A percentile compares a stretch with the other conserved stretches of the same genome.
These are phyloP conservation scores for Megalopta genalis DNA, from an alignment of 1,140 invertebrate species.

Conservation along the genomic window DNA sequence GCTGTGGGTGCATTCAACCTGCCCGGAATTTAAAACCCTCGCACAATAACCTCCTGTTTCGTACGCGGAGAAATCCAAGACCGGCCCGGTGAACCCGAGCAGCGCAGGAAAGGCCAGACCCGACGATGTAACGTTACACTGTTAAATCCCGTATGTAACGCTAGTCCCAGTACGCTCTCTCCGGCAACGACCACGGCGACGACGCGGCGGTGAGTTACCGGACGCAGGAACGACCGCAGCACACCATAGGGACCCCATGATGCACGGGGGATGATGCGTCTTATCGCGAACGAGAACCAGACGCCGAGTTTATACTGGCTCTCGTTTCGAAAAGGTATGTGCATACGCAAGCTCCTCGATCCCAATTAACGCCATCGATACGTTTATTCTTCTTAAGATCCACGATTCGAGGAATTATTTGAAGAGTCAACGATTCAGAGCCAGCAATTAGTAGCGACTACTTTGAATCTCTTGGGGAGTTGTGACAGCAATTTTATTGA, in stretches of 20 bases:
- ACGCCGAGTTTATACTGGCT: neutral
- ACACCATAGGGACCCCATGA: slow-evolving; percentile 44
- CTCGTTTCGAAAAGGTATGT: no score
- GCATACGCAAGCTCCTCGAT: no score
- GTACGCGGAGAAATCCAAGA: slow-evolving; percentile 72
- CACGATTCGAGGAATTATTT: no score
- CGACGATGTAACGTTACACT: slow-evolving; percentile 73
- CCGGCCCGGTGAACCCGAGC: slow-evolving; percentile 59
- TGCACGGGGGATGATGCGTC: slow-evolving; percentile 4
- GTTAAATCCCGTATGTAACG: slow-evolving; percentile 79
- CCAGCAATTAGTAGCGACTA: no score
- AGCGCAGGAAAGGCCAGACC: slow-evolving; percentile 65
- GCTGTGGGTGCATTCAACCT: slow-evolving; percentile 74
- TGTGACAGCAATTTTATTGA: no score
- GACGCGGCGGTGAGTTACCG: slow-evolving; percentile 58
- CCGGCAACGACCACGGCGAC: neutral
- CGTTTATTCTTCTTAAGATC: no score
- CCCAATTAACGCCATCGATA: no score
- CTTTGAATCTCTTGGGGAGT: no score
- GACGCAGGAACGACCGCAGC: slow-evolving; percentile 65
- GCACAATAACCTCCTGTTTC: slow-evolving; percentile 69
- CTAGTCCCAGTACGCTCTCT: slow-evolving; percentile 63
- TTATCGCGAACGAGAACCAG: neutral
- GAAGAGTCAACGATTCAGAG: no score
- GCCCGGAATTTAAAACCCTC: slow-evolving; percentile 72